Evolutionary conservation across 2,888 invertebrate genomes (phyloP), one percentile per base, ranked within the genome.

Genomic region (Tinea trinotella): DNA sequence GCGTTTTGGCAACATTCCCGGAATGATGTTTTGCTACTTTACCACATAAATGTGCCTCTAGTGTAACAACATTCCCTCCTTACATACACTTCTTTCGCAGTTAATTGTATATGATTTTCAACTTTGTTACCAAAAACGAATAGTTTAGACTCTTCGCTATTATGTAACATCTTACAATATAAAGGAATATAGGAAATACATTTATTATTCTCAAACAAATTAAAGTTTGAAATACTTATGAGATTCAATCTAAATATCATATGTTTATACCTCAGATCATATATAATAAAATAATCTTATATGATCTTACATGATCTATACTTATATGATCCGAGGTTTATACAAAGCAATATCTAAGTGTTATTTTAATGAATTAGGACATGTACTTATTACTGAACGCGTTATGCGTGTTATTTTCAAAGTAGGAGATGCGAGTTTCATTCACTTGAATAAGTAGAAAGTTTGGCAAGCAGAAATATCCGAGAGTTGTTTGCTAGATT

Each of bases 1-100:
- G n/a, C 50, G 24, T 50, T 22, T 50, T 50, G 50, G 50, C 50
- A 50, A 24, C 50, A 50, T 50, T 50, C 50, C 50, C 50, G 20
- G 24, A 24, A 20, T 24, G 50, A 24, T 50, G 50, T 50, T 50
- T 50, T 24, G 24, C 24, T 24, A 10, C 18, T 24, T 50, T 12
- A 10, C 50, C 50, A 50, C 50, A 50, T 24, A 24, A 50, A 50
- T 24, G 50, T 50, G 50, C 50, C n/a, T 24, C 9, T 9, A 24
- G n/a, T 24, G 50, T 50, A 19, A 9, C 24, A 13, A 50, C 15
- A 50, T 50, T 50, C 24, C 24, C 12, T 24, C 18, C 13, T 50
- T 6, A 50, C n/a, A 13, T 48, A 4, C 24, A 24, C 10, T 18
- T 50, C 22, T 50, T 50, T 20, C 19, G 3, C 13, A 40, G 40